Evolutionary conservation across 1,140 invertebrate genomes (phyloP).

Genomic region (Drosophila quadrilineata): DNA sequence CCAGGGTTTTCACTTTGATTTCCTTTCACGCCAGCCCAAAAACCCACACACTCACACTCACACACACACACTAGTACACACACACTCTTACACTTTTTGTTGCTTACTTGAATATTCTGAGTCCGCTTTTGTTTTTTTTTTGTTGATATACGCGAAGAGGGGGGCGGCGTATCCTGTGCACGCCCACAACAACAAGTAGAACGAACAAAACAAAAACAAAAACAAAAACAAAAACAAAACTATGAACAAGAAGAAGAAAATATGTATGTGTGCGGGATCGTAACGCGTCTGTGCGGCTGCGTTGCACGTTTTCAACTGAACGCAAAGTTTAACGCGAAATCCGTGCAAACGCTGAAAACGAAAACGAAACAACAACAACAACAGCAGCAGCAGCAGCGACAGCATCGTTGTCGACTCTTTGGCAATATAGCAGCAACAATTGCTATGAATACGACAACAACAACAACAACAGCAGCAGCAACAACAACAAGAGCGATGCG

Average conservation of each 20-base stretch:
- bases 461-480: constrained; percentile 19
- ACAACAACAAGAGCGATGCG: background rate
- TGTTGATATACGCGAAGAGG: background rate
- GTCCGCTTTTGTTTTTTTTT: too few relatives aligned
- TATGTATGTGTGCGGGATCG: constrained; percentile 18
- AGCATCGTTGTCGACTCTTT: constrained; percentile 28
- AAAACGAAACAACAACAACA: too few relatives aligned
- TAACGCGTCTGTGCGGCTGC: constrained; percentile 70
- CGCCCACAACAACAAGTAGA: too few relatives aligned
- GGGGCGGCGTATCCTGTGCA: background rate
- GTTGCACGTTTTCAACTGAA: constrained; percentile 76
- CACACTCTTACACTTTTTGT: constrained; percentile 6
- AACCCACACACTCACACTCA: background rate
- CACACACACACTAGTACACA: background rate
- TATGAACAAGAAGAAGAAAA: constrained; percentile 4
- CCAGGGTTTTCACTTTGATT: constrained; percentile 27
- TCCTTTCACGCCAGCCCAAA: constrained; percentile 19
- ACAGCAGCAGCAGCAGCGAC: too few relatives aligned
- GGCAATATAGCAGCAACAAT: constrained; percentile 24
- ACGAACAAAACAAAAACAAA: constrained; percentile 5
- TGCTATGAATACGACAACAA: constrained; percentile 12
- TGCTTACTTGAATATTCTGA: constrained; percentile 38
- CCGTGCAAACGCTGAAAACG: constrained; percentile 43
- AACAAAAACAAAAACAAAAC: constrained; percentile 1
- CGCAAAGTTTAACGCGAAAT: constrained; percentile 60